Base-by-base conservation (phyloP, 2,797 vertebrate genomes). In the Bradypodion pumilum region DNA sequence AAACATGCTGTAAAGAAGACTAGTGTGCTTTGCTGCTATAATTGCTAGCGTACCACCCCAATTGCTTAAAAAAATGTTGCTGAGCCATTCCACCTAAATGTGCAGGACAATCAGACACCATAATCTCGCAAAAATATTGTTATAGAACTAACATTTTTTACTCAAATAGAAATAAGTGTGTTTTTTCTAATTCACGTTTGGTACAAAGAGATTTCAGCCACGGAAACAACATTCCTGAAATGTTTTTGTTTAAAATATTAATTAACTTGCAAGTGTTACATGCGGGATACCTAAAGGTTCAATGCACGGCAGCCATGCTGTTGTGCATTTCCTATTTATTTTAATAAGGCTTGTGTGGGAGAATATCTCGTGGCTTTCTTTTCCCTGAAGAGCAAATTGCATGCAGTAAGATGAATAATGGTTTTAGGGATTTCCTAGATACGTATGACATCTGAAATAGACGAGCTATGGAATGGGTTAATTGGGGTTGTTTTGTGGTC, bases 381-480 rank as follows among this genome's bases (percentile, higher is more conserved):
- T 66, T 27, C 65, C 73, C 37, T 75, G 40, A 91, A 78, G n/a
- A n/a, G n/a, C n/a, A n/a, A n/a, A n/a, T 35, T 81, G 40, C 10
- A 70, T 5, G 40, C 32, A 66, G 15, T 13, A 7, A 12, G 12
- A 5, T 2, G 0, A 2, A 27, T 65, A 8, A 49, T 42, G 10
- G 12, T 4, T 60, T 79, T 27, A 23, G 19, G 27, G 23, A 0
- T 23, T 4, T 82, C 25, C 73, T 74, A 62, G 7, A 65, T 84
- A 12, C 0, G 0, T 40, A 72, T 83, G 16, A 72, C 49, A 69
- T 80, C 19, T 68, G 23, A 80, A 42, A n/a, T 23, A 70, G 42
- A 60, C 70, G 74, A 78, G 19, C 69, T 32, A 10, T 49, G 49
- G n/a, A n/a, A 49, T 49, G 13, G 49, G 46, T 49, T 49, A 49